Conservation (phyloP, 30 jellyfish, hydroid and myxozoan species). For the Clytia hemisphaerica region DNA sequence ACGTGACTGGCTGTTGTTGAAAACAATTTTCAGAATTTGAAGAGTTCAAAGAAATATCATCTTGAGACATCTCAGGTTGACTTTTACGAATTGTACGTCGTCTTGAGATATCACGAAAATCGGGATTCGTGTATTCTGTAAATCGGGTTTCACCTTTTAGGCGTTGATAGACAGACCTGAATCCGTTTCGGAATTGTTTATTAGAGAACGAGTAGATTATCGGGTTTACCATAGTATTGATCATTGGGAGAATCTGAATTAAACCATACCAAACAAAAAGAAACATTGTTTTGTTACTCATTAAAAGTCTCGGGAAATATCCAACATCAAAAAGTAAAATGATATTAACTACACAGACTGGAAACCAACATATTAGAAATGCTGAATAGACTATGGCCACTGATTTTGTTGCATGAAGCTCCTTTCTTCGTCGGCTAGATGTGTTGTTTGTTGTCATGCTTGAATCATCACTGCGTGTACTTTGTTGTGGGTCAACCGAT, state of each 20-base stretch:
- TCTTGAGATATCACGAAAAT: no score
- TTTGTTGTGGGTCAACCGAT: conserved; percentile 10
- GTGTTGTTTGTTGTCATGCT: conserved; percentile 34
- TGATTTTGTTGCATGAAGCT: conserved; percentile 81
- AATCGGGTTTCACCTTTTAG: no score
- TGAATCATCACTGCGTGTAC: neutral
- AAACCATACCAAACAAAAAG: conserved; percentile 55
- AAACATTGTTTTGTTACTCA: conserved; percentile 25
- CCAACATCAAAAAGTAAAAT: conserved; percentile 28
- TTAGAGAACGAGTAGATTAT: conserved; percentile 63
- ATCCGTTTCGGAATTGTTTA: conserved; percentile 80
- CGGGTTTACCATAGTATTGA: conserved; percentile 77
- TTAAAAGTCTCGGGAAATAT: conserved; percentile 24
- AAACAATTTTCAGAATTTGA: no score
- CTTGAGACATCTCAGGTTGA: no score
- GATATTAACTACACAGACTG: conserved; percentile 54
- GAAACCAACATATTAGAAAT: conserved; percentile 84
- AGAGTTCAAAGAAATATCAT: no score
- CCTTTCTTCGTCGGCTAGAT: no score
- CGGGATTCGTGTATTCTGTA: no score
- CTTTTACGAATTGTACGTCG: no score
- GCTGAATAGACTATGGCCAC: conserved; percentile 89
- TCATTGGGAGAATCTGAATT: conserved; percentile 67
- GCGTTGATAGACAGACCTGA: neutral
- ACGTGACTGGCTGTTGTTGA: no score